A percentile compares a stretch with the other conserved stretches of the same genome.
phyloP scores from a whole-genome alignment of 2,797 vertebrate species.

The Ispidina picta region DNA sequence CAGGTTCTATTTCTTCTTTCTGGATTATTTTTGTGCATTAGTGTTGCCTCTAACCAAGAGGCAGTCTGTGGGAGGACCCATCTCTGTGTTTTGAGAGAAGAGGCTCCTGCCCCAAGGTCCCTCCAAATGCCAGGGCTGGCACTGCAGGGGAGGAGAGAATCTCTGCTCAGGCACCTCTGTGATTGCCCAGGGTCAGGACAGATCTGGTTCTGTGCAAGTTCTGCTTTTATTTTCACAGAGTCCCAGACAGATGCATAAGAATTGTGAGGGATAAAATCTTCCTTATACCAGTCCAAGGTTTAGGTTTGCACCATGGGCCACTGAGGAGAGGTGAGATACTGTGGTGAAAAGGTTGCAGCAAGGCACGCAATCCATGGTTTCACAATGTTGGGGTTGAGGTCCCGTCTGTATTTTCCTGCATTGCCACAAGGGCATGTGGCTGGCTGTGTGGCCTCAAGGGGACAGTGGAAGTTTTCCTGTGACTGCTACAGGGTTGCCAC shows the following conservation, averaged over 20 bases:
- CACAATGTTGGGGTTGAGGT: not conserved
- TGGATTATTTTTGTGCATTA: not conserved
- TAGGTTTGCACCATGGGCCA: not conserved
- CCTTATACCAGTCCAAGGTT: not conserved
- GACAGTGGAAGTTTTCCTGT: not conserved
- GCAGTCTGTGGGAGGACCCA: not conserved
- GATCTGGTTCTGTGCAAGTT: not conserved
- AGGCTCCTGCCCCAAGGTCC: not conserved
- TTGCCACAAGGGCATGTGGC: not conserved
- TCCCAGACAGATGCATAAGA: accelerated
- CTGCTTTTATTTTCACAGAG: not conserved
- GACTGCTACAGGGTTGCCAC: not conserved
- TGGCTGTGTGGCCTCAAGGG: not conserved
- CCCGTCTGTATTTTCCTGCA: not conserved
- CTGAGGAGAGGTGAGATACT: not conserved
- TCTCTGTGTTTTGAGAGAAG: not conserved
- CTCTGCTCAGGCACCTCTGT: not conserved
- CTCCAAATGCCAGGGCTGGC: not conserved
- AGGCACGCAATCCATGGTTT: not conserved
- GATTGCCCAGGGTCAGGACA: accelerated
- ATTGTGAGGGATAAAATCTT: not conserved
- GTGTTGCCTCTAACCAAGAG: not conserved
- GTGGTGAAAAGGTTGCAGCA: not conserved
- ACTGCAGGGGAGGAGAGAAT: not conserved
- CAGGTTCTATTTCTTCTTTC: not conserved